These are phyloP conservation scores for Nasonia giraulti DNA, from an alignment of 1,140 invertebrate species.

Conservation along the genomic window DNA sequence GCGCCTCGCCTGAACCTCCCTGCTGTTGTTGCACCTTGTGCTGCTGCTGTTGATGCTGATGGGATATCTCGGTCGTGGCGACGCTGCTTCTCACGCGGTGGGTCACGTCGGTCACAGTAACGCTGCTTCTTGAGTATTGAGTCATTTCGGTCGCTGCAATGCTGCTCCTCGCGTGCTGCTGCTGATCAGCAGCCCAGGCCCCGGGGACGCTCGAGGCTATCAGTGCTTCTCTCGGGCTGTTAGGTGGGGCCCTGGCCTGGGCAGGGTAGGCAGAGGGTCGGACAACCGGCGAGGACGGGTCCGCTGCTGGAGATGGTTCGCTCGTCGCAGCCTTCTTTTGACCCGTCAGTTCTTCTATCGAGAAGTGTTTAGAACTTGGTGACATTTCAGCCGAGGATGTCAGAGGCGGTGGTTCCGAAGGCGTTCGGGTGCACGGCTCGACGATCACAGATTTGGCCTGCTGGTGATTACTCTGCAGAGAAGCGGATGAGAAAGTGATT, in stretches of 20 bases:
- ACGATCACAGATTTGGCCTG: not conserved
- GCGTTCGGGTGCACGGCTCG: not conserved
- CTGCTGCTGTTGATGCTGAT: not conserved
- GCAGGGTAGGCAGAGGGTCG: slow-evolving; percentile 8
- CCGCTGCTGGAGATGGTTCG: not conserved
- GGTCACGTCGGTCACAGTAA: not conserved
- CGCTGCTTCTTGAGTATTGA: not conserved
- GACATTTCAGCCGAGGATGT: not conserved
- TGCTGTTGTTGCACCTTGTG: not conserved
- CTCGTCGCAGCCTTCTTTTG: not conserved
- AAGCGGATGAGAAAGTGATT: no score
- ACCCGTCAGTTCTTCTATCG: slow-evolving; percentile 27
- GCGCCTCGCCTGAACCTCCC: not conserved
- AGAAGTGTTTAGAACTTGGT: not conserved
- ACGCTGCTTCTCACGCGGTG: not conserved
- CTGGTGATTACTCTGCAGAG: not conserved
- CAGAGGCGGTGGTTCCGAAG: not conserved
- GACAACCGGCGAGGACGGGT: not conserved
- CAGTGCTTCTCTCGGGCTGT: slow-evolving; percentile 43
- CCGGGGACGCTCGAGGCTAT: not conserved
- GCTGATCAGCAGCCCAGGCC: not conserved
- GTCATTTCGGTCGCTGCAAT: not conserved
- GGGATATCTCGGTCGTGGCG: not conserved
- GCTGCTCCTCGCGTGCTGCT: not conserved
- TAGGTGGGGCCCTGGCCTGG: not conserved